Evolutionary conservation across 2,113 vertebrate genomes (phyloP).

Genomic region (Atherinomorus stipes): DNA sequence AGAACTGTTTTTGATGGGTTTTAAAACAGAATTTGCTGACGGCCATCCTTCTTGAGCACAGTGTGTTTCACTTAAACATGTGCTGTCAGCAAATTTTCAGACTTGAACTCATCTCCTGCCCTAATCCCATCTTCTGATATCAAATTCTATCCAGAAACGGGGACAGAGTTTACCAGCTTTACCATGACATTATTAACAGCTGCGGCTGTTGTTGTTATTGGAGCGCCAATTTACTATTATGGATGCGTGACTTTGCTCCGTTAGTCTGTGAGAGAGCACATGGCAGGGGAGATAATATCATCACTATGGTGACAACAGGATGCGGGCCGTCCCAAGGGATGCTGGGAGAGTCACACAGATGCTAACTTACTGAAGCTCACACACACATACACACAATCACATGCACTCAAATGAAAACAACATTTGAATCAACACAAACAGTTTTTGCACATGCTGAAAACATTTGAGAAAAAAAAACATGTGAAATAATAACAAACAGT

Average conservation of each 20-base stretch:
- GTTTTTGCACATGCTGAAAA: not conserved
- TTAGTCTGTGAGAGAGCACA: constrained; percentile 64
- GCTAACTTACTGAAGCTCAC: constrained; percentile 55
- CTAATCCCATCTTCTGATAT: constrained; percentile 20
- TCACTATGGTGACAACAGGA: constrained; percentile 81
- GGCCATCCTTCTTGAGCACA: not conserved
- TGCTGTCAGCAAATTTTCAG: constrained; percentile 3
- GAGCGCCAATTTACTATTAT: constrained; percentile 51
- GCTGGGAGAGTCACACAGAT: constrained; percentile 73
- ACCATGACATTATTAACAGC: constrained; percentile 46
- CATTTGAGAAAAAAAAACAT: not conserved
- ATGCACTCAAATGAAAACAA: constrained; percentile 9
- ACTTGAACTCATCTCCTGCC: constrained; percentile 1
- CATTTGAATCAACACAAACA: constrained; percentile 6
- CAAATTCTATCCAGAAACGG: constrained; percentile 30
- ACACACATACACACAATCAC: constrained; percentile 48
- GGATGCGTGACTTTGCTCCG: constrained; percentile 58
- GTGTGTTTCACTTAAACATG: constrained; percentile 12
- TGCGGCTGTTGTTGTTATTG: constrained; percentile 45
- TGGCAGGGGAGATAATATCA: constrained; percentile 77
- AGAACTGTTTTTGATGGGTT: too few relatives aligned
- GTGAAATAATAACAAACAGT: constrained; percentile 12
- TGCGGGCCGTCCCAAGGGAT: constrained; percentile 64
- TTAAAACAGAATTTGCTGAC: too few relatives aligned
- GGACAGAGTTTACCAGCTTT: constrained; percentile 48